Conservation (phyloP, 2,888 invertebrate genomes). For the Lycocerus yunnanus region DNA sequence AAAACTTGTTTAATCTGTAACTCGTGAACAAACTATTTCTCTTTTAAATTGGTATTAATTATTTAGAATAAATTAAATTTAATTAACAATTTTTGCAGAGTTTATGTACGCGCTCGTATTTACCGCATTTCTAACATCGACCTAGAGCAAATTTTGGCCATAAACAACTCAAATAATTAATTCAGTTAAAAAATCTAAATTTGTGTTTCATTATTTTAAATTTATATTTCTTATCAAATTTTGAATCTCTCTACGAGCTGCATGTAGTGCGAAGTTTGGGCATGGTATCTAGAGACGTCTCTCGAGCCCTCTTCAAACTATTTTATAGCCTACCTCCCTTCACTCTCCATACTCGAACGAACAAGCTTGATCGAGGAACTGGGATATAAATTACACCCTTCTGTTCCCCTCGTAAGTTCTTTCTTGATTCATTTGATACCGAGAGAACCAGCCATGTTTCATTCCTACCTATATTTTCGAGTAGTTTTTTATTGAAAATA, state of each 20-base stretch:
- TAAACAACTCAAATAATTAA: not conserved
- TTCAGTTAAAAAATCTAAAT: not conserved
- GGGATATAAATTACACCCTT: conserved; percentile 50
- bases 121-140: not conserved
- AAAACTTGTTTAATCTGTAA: not conserved
- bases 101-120: not conserved
- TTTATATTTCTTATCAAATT: conserved; percentile 9
- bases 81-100: not conserved
- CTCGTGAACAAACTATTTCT: not conserved
- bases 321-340: conserved; percentile 49
- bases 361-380: conserved; percentile 52
- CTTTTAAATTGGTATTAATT: not conserved
- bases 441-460: conserved; percentile 47
- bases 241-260: conserved; percentile 38
- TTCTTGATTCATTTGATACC: conserved; percentile 49
- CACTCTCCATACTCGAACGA: conserved; percentile 39
- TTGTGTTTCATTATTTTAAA: conserved; percentile 1
- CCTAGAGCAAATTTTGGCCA: not conserved
- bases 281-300: conserved; percentile 51
- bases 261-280: conserved; percentile 44
- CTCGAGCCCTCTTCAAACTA: conserved; percentile 55
- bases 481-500: conserved; percentile 15
- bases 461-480: conserved; percentile 45
- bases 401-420: conserved; percentile 34
- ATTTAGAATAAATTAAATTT: not conserved